phyloP scores from a whole-genome alignment of 2,888 invertebrate species.

The Cephus sareptanus region DNA sequence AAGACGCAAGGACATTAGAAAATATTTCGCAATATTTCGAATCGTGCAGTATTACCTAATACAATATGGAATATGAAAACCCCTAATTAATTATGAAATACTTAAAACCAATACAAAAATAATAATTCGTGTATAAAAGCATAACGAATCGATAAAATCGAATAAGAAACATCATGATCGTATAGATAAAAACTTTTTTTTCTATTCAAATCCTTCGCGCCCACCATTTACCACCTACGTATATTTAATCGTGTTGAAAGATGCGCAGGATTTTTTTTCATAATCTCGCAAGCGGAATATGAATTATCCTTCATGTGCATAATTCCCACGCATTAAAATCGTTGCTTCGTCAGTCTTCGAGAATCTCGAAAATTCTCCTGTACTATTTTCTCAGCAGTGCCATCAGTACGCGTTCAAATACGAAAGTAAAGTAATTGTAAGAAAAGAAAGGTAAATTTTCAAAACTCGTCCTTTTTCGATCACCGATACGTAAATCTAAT shows the following conservation, averaged over 20 bases:
- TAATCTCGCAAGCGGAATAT: constrained; percentile 10
- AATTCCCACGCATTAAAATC: not conserved
- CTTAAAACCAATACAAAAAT: not conserved
- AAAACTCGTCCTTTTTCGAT: not conserved
- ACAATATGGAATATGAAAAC: not conserved
- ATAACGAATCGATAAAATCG: not conserved
- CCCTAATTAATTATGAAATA: not conserved
- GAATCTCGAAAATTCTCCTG: not conserved
- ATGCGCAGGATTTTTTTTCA: not conserved
- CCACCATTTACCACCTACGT: not conserved
- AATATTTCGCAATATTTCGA: not conserved
- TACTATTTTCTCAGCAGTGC: not conserved
- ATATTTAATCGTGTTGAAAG: not conserved
- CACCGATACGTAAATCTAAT: not conserved
- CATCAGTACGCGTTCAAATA: not conserved
- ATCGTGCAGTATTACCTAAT: not conserved
- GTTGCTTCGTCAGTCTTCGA: not conserved
- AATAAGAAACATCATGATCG: not conserved
- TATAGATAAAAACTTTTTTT: not conserved
- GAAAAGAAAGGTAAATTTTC: not conserved
- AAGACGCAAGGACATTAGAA: not conserved
- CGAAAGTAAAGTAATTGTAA: not conserved
- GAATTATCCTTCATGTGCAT: constrained; percentile 10
- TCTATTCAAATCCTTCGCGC: not conserved
- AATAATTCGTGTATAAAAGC: not conserved